Evolutionary conservation across 2,113 vertebrate genomes (phyloP), one percentile per base, ranked within the genome.

Genomic region (Australoheros scitulus): DNA sequence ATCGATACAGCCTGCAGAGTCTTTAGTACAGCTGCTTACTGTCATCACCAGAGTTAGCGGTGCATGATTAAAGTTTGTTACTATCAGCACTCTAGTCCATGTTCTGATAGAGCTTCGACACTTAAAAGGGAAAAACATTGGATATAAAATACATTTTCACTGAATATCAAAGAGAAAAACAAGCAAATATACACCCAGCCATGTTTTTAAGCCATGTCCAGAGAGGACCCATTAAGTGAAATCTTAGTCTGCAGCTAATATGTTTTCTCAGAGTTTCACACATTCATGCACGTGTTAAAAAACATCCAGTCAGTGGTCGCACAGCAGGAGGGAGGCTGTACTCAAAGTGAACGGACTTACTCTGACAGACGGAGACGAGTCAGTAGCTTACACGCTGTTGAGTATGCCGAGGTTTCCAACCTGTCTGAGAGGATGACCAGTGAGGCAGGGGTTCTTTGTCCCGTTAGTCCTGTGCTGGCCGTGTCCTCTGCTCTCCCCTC

Each of bases 311-410:
- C 32, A 61, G 36, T 43, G 15, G 64, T 47, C 5, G 14, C 3
- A 55, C 18, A n/a, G 8, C 32, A 8, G 11, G n/a, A 81, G 50
- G 34, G 5, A 52, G 52, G 52, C 68, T 57, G 52, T 29, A 2
- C 34, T 5, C 50, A 32, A 83, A 59, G 26, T 55, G 22, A 79
- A 24, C 68, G 14, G 1, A 86, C 93, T 91, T 91, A 93, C 92
- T 57, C 41, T 61, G 55, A 68, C 32, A 38, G 74, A 38, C 5
- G 79, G 32, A 58, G 60, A 56, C 22, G 18, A 17, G n/a, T n/a
- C 18, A 50, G 26, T 7, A 11, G 58, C 58, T 60, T 15, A 13
- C 2, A 55, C 2, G 13, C 24, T 38, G 4, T 24, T 26, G 65
- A 13, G 13, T 14, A 74, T 15, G 20, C 14, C 7, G 77, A 50